A percentile compares a stretch with the other conserved stretches of the same genome.
Evolutionary conservation across 2,888 invertebrate genomes (phyloP).

Genomic region (Ctenicera cuprea): DNA sequence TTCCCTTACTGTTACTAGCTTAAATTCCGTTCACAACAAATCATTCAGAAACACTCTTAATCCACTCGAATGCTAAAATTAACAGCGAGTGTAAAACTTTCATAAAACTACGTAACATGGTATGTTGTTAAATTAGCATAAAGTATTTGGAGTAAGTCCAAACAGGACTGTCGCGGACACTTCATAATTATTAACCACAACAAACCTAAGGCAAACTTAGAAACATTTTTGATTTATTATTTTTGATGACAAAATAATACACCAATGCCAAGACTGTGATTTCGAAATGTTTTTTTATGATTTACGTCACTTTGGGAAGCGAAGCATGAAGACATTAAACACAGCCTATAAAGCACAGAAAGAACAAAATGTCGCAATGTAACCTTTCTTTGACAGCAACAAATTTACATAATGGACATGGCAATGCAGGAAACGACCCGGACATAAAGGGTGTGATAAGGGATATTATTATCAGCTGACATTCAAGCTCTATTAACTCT

Average conservation of each 20-base stretch:
- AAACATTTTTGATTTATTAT: constrained; percentile 6
- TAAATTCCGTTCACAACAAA: constrained; percentile 12
- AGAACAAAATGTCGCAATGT: constrained; percentile 46
- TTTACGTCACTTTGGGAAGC: not conserved
- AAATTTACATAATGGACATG: constrained; percentile 46
- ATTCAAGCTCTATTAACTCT: constrained; percentile 46
- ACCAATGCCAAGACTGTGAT: not conserved
- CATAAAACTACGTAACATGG: constrained; percentile 13
- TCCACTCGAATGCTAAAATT: constrained; percentile 7
- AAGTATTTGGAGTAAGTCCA: constrained; percentile 33
- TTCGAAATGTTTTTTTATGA: not conserved
- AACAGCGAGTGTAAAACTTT: constrained; percentile 16
- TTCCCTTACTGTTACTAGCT: constrained; percentile 1
- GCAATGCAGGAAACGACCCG: constrained; percentile 38
- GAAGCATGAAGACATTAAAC: constrained; percentile 1
- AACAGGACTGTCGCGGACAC: constrained; percentile 7
- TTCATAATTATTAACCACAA: constrained; percentile 29
- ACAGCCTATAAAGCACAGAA: constrained; percentile 22
- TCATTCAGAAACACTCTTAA: not conserved
- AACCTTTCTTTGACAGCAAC: constrained; percentile 44
- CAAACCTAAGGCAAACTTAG: constrained; percentile 17
- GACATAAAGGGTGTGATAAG: constrained; percentile 45
- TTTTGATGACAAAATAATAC: not conserved
- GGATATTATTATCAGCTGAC: constrained; percentile 45
- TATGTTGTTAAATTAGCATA: constrained; percentile 35